Evolutionary conservation across 2,888 invertebrate genomes (phyloP).

Genomic region (Agrochola lychnidis): DNA sequence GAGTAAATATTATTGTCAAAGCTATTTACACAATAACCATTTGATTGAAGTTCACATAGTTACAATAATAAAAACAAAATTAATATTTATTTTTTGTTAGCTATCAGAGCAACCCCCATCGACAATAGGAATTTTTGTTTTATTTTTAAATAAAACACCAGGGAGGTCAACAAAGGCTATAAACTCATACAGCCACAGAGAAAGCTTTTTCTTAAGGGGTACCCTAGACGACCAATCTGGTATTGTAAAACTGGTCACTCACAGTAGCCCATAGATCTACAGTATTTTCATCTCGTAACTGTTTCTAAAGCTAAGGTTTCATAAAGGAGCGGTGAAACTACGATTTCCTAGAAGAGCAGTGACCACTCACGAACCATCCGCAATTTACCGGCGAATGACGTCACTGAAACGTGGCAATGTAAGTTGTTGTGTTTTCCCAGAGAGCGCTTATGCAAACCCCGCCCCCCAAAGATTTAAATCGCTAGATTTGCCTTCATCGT

Average conservation of each 20-base stretch:
- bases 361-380: too few relatives aligned
- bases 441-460: too few relatives aligned
- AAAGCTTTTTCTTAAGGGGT: neutral
- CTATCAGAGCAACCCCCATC: constrained; percentile 40
- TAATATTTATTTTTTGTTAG: constrained; percentile 28
- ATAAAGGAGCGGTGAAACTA: too few relatives aligned
- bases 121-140: constrained; percentile 4
- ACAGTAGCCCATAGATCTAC: too few relatives aligned
- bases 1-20: neutral
- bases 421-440: too few relatives aligned
- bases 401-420: too few relatives aligned
- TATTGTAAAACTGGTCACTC: neutral
- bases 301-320: too few relatives aligned
- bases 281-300: too few relatives aligned
- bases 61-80: constrained; percentile 3
- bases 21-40: neutral
- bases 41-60: neutral
- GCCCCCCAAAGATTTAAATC: too few relatives aligned
- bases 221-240: neutral
- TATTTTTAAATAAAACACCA: neutral
- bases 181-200: neutral
- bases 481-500: too few relatives aligned
- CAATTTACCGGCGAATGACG: too few relatives aligned
- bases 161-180: neutral
- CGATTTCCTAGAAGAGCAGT: too few relatives aligned